Base-by-base conservation (phyloP, 2,888 invertebrate species). In the Periphyllus acericola region DNA sequence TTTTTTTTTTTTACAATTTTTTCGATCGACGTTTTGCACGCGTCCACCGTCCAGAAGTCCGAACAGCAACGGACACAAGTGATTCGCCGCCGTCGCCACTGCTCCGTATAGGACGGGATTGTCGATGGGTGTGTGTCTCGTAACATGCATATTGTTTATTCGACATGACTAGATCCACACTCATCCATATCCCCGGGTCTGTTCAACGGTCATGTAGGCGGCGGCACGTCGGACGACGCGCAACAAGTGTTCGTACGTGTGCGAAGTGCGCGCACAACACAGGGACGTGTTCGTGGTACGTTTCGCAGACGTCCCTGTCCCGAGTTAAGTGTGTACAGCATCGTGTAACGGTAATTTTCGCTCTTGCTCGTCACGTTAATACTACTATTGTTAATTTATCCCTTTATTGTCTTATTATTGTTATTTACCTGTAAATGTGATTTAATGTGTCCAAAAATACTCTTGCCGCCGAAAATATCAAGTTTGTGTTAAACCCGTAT, bases 51-150 rank as follows among this genome's bases (percentile, higher is more conserved):
- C 46, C 46, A 46, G 46, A 46, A 40, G 19, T 55, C 14, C 21
- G 14, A 21, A 21, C 25, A 60, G 25, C 25, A 60, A 60, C 60
- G 6, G 21, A 60, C 60, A 11, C 14, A 46, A 46, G 60, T 60
- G 19, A 8, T n/a, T 74, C 40, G 32, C 21, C 46, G 52, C 74
- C 46, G 9, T n/a, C 25, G 66, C 66, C 52, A n/a, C 6, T 34
- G 46, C 14, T 25, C 29, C 40, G 71, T 29, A 46, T 32, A 83
- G 83, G 71, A 83, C 83, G 76, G 83, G 83, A 86, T 90, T 90
- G 89, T 89, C 89, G 90, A 90, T 90, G 90, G 89, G 89, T 90
- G 90, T 89, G 90, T 83, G 89, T 90, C 89, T 90, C 17, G 87
- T 80, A n/a, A 21, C 90, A 90, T 90, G 90, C 89, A 83, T 78